phyloP scores from a whole-genome alignment of 2,888 invertebrate species.

The Prionchulus punctatus region DNA sequence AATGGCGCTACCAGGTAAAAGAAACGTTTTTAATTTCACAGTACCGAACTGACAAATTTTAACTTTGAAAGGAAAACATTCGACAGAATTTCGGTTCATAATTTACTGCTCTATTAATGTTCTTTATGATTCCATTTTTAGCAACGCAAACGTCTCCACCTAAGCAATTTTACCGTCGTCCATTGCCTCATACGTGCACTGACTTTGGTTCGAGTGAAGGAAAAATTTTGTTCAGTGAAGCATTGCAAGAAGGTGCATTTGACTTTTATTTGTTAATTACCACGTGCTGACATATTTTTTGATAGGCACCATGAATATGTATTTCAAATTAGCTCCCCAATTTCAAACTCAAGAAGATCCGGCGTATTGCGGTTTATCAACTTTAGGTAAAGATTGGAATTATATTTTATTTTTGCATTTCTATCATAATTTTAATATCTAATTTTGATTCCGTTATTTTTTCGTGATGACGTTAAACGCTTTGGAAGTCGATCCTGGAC shows the following conservation, averaged over 20 bases:
- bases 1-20: no score
- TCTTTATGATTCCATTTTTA: no score
- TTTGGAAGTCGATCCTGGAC: conserved; percentile 33
- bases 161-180: conserved; percentile 32
- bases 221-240: conserved; percentile 30
- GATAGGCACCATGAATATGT: conserved; percentile 31
- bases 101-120: no score
- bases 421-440: no score
- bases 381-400: conserved; percentile 26
- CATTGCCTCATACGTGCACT: conserved; percentile 32
- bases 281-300: neutral
- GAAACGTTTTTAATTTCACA: no score
- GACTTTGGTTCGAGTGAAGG: conserved; percentile 32
- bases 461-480: conserved; percentile 31
- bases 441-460: conserved; percentile 8
- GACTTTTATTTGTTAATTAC: neutral
- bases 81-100: no score
- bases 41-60: no score
- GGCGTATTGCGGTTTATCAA: conserved; percentile 36
- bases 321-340: conserved; percentile 34
- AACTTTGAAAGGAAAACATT: no score
- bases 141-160: no score
- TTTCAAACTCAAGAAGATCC: conserved; percentile 37
- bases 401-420: neutral
- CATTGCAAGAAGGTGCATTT: conserved; percentile 20